Base-by-base conservation (phyloP, 2,113 vertebrate species). In the Coptodon bakossiorum region DNA sequence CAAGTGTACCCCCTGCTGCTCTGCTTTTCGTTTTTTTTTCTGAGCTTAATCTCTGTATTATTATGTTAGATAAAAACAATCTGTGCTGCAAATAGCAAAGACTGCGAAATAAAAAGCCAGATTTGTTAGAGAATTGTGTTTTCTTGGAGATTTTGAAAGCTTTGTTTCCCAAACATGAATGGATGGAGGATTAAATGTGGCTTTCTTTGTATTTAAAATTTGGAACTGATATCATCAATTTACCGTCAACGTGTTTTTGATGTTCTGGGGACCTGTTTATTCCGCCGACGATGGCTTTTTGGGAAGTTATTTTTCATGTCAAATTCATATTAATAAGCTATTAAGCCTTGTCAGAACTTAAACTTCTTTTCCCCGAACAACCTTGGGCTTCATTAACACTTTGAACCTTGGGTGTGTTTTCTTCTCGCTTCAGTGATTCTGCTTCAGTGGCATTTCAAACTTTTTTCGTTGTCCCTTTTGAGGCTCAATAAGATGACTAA, bases 331-430 rank as follows among this genome's bases (percentile, higher is more conserved):
- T 79, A 90, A 87, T 83, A 83, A 80, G 29, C 86, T 89, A 80
- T 88, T 88, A 91, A 79, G 80, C 71, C 84, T 87, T 88, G 76
- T 92, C 63, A 88, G 86, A 85, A 87, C 40, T 82, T 87, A 80
- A 85, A 85, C 79, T 66, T 89, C 48, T 50, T 83, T 85, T 90
- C 85, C 86, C 83, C 68, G 17, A 88, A 85, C 90, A 89, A 92
- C 88, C 83, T 92, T 92, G 89, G 84, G 82, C 88, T 92, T 93
- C 80, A 90, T 93, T 91, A 92, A 91, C 83, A 91, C 88, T 85
- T 80, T 91, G 84, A 83, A 89, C 80, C 40, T 22, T 40, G 83
- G 61, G 40, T 86, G 66, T 90, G 89, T 92, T 50, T 90, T 83
- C 84, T 81, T 90, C 52, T 16, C 16, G 66, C 92, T 83, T 88